These are phyloP conservation scores for Poliocrania exsul DNA, from an alignment of 2,797 vertebrate species.

Conservation along the genomic window DNA sequence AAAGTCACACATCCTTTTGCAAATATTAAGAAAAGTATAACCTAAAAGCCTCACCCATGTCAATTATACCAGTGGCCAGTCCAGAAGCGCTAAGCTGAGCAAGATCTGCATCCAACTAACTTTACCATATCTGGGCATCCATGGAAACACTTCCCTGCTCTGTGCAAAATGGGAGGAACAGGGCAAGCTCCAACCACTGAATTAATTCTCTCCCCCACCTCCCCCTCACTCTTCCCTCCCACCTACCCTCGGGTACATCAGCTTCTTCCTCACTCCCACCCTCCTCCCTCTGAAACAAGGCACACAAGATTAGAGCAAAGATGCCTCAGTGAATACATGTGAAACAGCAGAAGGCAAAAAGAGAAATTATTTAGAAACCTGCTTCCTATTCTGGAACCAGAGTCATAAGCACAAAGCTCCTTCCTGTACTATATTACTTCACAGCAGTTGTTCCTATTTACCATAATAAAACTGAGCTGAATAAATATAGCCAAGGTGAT, in stretches of 20 bases:
- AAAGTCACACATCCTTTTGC: background rate
- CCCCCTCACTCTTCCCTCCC: background rate
- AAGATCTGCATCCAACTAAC: background rate
- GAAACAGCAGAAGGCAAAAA: background rate
- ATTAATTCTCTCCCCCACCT: background rate
- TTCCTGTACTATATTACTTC: background rate
- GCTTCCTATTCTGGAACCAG: background rate
- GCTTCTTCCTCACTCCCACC: background rate
- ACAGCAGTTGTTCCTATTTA: conserved; percentile 14
- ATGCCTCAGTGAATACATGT: background rate
- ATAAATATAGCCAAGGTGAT: conserved; percentile 60
- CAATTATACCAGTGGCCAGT: background rate
- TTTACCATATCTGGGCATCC: conserved; percentile 62
- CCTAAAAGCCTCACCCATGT: conserved; percentile 54
- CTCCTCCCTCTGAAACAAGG: background rate
- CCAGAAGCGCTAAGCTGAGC: conserved; percentile 1
- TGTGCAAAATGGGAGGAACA: background rate
- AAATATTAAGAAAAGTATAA: background rate
- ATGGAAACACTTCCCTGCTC: background rate
- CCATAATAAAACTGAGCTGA: conserved; percentile 34
- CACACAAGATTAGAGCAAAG: background rate
- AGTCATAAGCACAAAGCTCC: background rate
- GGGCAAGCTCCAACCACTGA: background rate
- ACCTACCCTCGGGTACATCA: background rate
- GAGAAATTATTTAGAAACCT: background rate